Evolutionary conservation across 1,140 invertebrate genomes (phyloP).

Genomic region (Drosophila repleta): DNA sequence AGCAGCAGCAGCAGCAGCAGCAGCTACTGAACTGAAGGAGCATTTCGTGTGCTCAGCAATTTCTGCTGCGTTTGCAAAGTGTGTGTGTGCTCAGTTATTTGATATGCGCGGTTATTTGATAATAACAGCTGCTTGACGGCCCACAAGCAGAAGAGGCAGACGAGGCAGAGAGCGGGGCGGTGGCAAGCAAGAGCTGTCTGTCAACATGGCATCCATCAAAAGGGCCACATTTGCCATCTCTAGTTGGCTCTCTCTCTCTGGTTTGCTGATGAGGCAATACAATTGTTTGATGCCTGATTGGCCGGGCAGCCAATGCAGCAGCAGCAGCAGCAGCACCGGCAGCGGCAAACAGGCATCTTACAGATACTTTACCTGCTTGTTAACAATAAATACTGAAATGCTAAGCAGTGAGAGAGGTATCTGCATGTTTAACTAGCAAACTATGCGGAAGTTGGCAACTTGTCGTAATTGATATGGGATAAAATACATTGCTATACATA

Average conservation of each 20-base stretch:
- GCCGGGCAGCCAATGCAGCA: constrained; percentile 20
- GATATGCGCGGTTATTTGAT: constrained; percentile 79
- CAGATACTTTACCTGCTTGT: constrained; percentile 1
- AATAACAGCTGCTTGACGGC: constrained; percentile 66
- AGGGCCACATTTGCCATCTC: constrained; percentile 33
- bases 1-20: constrained; percentile 25
- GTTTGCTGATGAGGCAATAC: constrained; percentile 65
- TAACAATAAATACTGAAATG: background rate
- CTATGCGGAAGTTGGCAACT: too few species aligned
- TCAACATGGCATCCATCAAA: constrained; percentile 64
- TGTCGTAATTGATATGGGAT: too few species aligned
- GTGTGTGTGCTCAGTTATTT: constrained; percentile 63
- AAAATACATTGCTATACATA: too few species aligned
- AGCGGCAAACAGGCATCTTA: constrained; percentile 28
- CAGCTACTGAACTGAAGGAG: constrained; percentile 2
- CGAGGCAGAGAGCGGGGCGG: background rate
- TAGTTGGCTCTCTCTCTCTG: constrained; percentile 31
- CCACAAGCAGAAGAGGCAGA: background rate
- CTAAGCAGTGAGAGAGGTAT: background rate
- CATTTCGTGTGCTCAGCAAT: constrained; percentile 49
- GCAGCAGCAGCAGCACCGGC: background rate
- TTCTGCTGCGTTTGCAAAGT: constrained; percentile 64
- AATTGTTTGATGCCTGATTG: constrained; percentile 71
- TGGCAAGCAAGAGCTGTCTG: constrained; percentile 19
- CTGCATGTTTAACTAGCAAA: background rate